phyloP scores from a whole-genome alignment of 1,140 invertebrate genomes.

The Cyclargus thomasi region DNA sequence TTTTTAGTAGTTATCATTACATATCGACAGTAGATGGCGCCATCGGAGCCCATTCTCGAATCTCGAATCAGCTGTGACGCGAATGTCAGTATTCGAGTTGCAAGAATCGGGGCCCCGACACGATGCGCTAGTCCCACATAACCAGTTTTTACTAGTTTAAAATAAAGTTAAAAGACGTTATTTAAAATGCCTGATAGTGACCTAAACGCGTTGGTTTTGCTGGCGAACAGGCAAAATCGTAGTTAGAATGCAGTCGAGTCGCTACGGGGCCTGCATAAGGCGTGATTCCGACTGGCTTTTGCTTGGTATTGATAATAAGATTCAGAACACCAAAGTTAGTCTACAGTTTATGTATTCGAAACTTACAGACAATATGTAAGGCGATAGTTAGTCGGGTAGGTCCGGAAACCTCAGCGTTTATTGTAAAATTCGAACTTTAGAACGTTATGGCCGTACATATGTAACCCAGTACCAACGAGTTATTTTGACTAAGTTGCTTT shows the following conservation, averaged over 20 bases:
- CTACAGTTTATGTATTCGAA: not conserved
- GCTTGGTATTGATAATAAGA: not conserved
- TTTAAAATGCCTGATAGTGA: not conserved
- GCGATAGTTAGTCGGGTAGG: not conserved
- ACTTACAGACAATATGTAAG: not conserved
- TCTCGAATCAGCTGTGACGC: too few relatives aligned
- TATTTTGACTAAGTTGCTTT: not conserved
- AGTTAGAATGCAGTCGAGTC: too few relatives aligned
- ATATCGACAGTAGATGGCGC: conserved; percentile 9
- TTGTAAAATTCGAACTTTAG: not conserved
- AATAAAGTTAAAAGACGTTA: not conserved
- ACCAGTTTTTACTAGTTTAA: not conserved
- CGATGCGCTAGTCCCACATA: too few relatives aligned
- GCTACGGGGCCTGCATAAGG: too few relatives aligned
- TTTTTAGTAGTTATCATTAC: not conserved
- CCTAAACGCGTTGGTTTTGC: not conserved
- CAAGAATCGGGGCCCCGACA: too few relatives aligned
- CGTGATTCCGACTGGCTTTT: not conserved
- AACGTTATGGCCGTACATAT: not conserved
- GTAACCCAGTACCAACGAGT: not conserved
- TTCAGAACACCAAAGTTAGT: conserved; percentile 12
- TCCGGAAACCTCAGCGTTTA: not conserved
- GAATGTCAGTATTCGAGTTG: too few relatives aligned
- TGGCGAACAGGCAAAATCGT: too few relatives aligned
- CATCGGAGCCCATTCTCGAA: not conserved